phyloP scores from a whole-genome alignment of 2,113 vertebrate species.

The Arizona elegans region DNA sequence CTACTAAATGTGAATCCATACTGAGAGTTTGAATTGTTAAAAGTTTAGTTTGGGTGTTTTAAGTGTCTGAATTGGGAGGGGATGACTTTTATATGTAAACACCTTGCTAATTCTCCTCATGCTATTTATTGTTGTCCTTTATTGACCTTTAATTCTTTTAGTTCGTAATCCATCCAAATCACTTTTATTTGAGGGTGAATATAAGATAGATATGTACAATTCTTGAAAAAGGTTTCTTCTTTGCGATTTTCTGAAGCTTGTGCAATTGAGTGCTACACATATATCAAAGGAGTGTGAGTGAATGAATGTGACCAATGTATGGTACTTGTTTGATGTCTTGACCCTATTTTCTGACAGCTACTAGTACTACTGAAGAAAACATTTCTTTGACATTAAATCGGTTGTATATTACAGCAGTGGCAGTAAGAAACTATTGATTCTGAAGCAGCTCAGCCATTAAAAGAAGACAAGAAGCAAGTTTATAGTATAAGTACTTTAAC shows the following conservation, averaged over 20 bases:
- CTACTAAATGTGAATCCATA: not conserved
- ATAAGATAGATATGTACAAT: not conserved
- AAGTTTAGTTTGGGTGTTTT: not conserved
- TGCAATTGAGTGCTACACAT: not conserved
- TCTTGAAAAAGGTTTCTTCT: not conserved
- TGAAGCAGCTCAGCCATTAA: not conserved
- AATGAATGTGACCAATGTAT: not conserved
- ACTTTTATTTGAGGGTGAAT: not conserved
- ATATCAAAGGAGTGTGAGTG: not conserved
- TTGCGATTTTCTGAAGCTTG: not conserved
- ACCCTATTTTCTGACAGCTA: not conserved
- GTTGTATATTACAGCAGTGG: not conserved
- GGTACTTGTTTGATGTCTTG: not conserved
- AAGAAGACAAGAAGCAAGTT: not conserved
- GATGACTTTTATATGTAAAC: not conserved
- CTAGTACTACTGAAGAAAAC: not conserved
- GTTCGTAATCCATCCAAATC: not conserved
- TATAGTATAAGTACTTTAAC: not conserved
- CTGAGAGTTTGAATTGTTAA: not conserved
- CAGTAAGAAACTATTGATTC: not conserved
- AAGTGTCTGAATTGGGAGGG: not conserved
- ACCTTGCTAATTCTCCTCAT: not conserved
- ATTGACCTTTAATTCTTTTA: not conserved
- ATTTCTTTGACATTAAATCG: not conserved
- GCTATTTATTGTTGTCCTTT: not conserved